A percentile compares a stretch with the other conserved stretches of the same genome.
These are phyloP conservation scores for Drosophila eohydei DNA, from an alignment of 2,888 invertebrate genomes.

Conservation along the genomic window DNA sequence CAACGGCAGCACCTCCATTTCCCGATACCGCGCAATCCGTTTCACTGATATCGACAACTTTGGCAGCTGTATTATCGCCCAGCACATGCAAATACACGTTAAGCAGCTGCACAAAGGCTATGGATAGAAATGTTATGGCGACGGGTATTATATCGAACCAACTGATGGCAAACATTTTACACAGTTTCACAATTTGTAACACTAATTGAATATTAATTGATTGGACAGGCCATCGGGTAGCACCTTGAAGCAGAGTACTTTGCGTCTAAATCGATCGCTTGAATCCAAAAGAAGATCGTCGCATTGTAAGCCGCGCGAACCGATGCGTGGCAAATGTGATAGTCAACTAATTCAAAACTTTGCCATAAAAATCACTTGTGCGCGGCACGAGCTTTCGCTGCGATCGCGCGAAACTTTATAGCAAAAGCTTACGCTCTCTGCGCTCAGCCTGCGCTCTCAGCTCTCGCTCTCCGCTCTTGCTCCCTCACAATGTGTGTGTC, in stretches of 20 bases:
- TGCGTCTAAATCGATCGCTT: slow-evolving; percentile 14
- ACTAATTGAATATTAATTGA: slow-evolving; percentile 15
- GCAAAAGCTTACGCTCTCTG: slow-evolving; percentile 50
- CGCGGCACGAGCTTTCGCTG: slow-evolving; percentile 10
- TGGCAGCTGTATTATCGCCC: slow-evolving; percentile 24
- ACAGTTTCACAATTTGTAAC: slow-evolving; percentile 20
- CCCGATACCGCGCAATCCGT: slow-evolving; percentile 29
- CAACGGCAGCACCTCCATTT: slow-evolving; percentile 3
- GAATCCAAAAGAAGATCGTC: slow-evolving; percentile 8
- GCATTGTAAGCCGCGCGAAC: slow-evolving; percentile 36
- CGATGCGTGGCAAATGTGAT: slow-evolving; percentile 40
- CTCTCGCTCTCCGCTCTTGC: slow-evolving; percentile 11
- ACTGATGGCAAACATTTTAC: slow-evolving; percentile 66
- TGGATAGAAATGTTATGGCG: slow-evolving; percentile 59
- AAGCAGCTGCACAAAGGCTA: slow-evolving; percentile 71
- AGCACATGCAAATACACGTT: slow-evolving; percentile 66
- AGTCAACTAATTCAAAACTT: slow-evolving; percentile 48
- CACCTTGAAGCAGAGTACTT: not conserved
- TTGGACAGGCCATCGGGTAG: slow-evolving; percentile 40
- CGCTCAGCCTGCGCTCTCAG: not conserved
- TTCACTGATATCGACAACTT: slow-evolving; percentile 35
- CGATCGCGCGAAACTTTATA: slow-evolving; percentile 37
- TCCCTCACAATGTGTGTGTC: not conserved
- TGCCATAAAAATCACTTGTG: slow-evolving; percentile 27
- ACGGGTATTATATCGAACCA: slow-evolving; percentile 81